Percentiles rank a stretch among this genome's conserved stretches.
Evolutionary conservation across 2,797 vertebrate genomes (phyloP).

Genomic region (Crenuchus spilurus): DNA sequence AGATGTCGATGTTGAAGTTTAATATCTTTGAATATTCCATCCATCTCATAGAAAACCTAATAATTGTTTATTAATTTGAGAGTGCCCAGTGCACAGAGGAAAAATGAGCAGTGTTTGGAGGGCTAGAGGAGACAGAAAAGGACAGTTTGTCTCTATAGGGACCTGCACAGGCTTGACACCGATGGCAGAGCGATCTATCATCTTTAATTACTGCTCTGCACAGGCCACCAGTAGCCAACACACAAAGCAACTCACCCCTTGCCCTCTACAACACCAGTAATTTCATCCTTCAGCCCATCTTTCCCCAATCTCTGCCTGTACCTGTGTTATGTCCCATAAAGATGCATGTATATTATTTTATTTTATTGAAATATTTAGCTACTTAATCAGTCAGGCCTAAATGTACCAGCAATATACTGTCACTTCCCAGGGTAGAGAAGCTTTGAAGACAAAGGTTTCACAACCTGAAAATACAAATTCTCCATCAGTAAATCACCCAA

Average conservation of each 20-base stretch:
- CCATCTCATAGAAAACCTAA: not conserved
- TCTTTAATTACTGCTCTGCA: conserved; percentile 78
- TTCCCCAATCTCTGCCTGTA: conserved; percentile 48
- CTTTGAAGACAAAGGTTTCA: too few relatives aligned
- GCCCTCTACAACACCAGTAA: conserved; percentile 61
- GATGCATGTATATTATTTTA: too few relatives aligned
- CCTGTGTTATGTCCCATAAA: not conserved
- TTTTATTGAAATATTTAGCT: not conserved
- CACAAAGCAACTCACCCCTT: conserved; percentile 27
- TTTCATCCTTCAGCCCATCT: conserved; percentile 71
- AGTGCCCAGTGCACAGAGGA: not conserved
- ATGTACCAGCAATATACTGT: too few relatives aligned
- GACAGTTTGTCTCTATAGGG: conserved; percentile 56
- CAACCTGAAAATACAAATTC: too few relatives aligned
- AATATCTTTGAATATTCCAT: too few relatives aligned
- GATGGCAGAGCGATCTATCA: conserved; percentile 79
- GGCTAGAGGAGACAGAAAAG: conserved; percentile 18
- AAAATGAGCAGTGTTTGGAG: not conserved
- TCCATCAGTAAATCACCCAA: too few relatives aligned
- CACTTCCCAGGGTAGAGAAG: too few relatives aligned
- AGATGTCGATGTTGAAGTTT: too few relatives aligned
- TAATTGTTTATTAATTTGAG: not conserved
- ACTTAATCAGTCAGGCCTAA: not conserved
- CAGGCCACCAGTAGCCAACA: conserved; percentile 49
- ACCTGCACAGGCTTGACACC: conserved; percentile 62